phyloP scores from a whole-genome alignment of 2,113 vertebrate genomes.

The Laterallus jamaicensis region DNA sequence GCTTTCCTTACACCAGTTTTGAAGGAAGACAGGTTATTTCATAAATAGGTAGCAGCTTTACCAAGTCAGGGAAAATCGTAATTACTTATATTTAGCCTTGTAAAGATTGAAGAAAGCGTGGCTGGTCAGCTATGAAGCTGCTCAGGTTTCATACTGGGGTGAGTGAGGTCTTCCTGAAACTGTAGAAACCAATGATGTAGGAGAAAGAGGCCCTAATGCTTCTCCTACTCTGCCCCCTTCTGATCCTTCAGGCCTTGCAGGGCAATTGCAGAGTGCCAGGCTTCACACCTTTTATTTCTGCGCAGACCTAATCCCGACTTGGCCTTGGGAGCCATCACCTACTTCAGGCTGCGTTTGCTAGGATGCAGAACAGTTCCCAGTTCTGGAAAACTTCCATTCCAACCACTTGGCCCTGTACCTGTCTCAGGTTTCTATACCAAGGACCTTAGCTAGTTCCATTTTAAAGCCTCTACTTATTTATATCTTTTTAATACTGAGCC shows the following conservation, averaged over 20 bases:
- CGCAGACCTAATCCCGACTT: not conserved
- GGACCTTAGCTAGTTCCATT: constrained; percentile 27
- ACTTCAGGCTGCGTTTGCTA: not conserved
- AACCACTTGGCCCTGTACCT: constrained; percentile 25
- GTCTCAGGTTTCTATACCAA: constrained; percentile 12
- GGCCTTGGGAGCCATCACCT: not conserved
- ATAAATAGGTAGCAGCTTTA: not conserved
- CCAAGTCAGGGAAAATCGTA: not conserved
- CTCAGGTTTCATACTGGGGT: not conserved
- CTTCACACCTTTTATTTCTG: not conserved
- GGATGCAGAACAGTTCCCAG: not conserved
- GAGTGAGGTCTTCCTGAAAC: not conserved
- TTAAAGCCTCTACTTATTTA: constrained; percentile 49
- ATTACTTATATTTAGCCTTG: not conserved
- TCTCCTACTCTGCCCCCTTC: not conserved
- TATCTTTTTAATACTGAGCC: constrained; percentile 24
- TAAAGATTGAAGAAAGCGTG: not conserved
- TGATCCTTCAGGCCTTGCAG: not conserved
- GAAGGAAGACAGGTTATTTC: not conserved
- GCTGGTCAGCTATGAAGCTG: not conserved
- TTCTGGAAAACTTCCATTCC: constrained; percentile 24
- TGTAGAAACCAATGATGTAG: not conserved
- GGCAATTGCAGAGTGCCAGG: not conserved
- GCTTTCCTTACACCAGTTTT: not conserved
- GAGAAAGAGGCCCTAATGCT: not conserved